Evolutionary conservation across 2,888 invertebrate species (phyloP).

Genomic region (Hanleya hanleyi): DNA sequence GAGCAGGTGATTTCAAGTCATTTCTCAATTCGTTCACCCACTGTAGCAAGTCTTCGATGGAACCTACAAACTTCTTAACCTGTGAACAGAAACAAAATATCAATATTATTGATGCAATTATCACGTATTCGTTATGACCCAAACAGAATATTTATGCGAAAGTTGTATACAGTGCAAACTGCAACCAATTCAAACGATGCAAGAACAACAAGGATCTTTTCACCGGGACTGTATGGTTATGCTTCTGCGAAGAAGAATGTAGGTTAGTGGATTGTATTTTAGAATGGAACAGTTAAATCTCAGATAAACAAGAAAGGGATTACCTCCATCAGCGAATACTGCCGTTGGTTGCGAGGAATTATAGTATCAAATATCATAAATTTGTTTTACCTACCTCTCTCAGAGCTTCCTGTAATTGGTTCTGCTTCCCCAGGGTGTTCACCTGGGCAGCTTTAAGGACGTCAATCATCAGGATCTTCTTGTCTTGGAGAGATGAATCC

Average conservation of each 20-base stretch:
- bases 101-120: too few relatives aligned
- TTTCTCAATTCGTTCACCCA: slow-evolving; percentile 66
- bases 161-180: too few relatives aligned
- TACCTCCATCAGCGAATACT: too few relatives aligned
- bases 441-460: slow-evolving; percentile 60
- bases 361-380: too few relatives aligned
- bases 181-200: background rate
- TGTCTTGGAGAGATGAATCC: slow-evolving; percentile 52
- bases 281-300: too few relatives aligned
- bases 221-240: too few relatives aligned
- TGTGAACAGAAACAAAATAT: slow-evolving; percentile 35
- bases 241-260: too few relatives aligned
- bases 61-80: slow-evolving; percentile 71
- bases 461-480: slow-evolving; percentile 68
- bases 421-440: slow-evolving; percentile 65
- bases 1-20: slow-evolving; percentile 63
- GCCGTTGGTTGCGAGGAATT: too few relatives aligned
- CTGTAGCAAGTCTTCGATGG: slow-evolving; percentile 68
- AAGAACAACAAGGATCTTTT: background rate
- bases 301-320: too few relatives aligned
- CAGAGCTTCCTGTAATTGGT: slow-evolving; percentile 68
- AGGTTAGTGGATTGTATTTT: too few relatives aligned
- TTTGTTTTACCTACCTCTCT: slow-evolving; percentile 68
- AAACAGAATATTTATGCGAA: too few relatives aligned
- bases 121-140: background rate